Conservation (phyloP, 2,113 vertebrate species). For the Myrmecophaga tridactyla region DNA sequence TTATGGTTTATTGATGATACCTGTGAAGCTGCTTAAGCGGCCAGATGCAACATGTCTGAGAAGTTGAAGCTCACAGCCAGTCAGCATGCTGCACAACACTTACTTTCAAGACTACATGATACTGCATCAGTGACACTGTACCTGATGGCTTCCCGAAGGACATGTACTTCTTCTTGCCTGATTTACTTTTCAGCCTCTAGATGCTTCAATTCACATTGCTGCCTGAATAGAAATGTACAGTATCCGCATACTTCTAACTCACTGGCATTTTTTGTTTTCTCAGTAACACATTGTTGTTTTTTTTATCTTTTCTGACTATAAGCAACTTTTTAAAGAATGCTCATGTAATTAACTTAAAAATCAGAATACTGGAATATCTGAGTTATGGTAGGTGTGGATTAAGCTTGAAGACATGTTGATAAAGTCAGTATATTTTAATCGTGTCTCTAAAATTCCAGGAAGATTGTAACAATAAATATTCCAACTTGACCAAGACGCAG, state of each 20-base stretch:
- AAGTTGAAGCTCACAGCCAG: slow-evolving; percentile 13
- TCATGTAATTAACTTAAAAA: background rate
- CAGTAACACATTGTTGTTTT: background rate
- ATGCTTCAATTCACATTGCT: background rate
- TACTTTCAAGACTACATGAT: background rate
- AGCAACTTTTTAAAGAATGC: background rate
- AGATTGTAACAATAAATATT: background rate
- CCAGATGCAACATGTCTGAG: slow-evolving; percentile 28
- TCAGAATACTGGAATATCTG: background rate
- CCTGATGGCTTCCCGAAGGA: background rate
- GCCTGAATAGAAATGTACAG: background rate
- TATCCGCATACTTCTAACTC: background rate
- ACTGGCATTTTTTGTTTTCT: background rate
- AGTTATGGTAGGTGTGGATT: background rate
- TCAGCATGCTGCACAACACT: background rate
- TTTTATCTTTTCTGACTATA: background rate
- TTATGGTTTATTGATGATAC: slow-evolving; percentile 52
- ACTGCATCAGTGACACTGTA: background rate
- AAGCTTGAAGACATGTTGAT: background rate
- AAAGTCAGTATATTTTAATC: background rate
- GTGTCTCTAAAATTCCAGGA: background rate
- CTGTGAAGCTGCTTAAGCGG: background rate
- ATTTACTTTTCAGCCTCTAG: background rate
- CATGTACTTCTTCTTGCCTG: background rate
- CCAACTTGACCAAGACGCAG: background rate